Base-by-base conservation (phyloP, 2,113 vertebrate species). In the Ifrita kowaldi region DNA sequence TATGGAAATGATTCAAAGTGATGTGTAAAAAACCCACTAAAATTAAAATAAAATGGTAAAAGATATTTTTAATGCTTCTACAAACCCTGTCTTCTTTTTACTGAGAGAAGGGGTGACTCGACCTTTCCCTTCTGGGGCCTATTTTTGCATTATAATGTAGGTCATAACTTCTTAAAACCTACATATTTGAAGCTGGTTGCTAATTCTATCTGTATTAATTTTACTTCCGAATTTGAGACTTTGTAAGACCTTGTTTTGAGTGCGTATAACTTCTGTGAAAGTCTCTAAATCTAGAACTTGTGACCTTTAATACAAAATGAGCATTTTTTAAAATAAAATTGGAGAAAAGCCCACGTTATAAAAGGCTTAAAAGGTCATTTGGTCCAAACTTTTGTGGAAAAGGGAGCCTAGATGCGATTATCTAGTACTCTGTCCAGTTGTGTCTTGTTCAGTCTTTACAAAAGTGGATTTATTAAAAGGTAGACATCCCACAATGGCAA, bases 71-170 rank as follows among this genome's bases (percentile, higher is more conserved):
- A 62, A 55, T 60, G 15, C 24, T 80, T 65, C 24, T 59, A 10
- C 8, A 27, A 55, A 30, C 23, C 32, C 62, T 68, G 8, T 62
- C 18, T 24, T 82, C 67, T 85, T 87, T 93, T 64, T 69, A 35
- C 33, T 1, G 13, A 77, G 33, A 46, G 42, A 57, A 85, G 13
- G 7, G 18, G 24, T 94, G 63, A 39, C 63, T 80, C 0, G 55
- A 87, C 63, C 71, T 91, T 87, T 89, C 59, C 50, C 39, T 83
- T 96, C 71, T 90, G 70, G 55, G 33, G 13, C 55, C 88, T 95
- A 69, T 86, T 93, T 96, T 91, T 93, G 46, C n/a, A 41, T 91
- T 91, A 52, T 76, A 91, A 93, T 85, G 93, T 94, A 91, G 91
- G 91, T 95, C 82, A 74, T 85, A 93, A 85, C 39, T 93, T 85